phyloP scores from a whole-genome alignment of 2,113 vertebrate species.

The Cottus gobio region DNA sequence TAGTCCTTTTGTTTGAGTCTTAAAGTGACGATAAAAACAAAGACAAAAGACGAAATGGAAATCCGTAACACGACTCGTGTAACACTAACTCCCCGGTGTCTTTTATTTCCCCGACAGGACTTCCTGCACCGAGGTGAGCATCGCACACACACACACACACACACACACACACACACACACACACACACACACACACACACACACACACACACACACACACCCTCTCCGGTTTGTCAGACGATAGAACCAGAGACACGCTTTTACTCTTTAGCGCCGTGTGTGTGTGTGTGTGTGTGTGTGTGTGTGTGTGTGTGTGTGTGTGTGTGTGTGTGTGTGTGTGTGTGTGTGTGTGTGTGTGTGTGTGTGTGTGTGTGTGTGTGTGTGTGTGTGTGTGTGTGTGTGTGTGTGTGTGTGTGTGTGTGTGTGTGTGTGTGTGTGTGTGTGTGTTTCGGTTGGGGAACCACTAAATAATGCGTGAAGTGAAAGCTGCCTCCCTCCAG shows the following conservation, averaged over 20 bases:
- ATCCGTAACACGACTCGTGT: constrained; percentile 19
- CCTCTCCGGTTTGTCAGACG: constrained; percentile 8
- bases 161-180: constrained; percentile 28
- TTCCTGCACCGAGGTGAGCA: constrained; percentile 35
- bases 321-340: no score
- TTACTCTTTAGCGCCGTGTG: constrained; percentile 5
- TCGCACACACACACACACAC: constrained; percentile 33
- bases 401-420: no score
- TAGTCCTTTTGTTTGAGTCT: no score
- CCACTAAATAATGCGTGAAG: background rate
- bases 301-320: no score
- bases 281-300: no score
- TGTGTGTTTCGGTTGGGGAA: background rate
- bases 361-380: no score
- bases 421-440: no score
- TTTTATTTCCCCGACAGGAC: constrained; percentile 29
- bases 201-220: constrained; percentile 22
- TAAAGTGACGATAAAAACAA: no score
- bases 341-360: no score
- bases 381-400: no score
- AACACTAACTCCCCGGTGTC: constrained; percentile 47
- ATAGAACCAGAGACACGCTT: constrained; percentile 34
- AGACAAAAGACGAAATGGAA: no score
- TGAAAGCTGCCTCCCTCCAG: constrained; percentile 22
- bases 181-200: constrained; percentile 28